A percentile compares a stretch with the other conserved stretches of the same genome.
Conservation (phyloP, 2,888 invertebrate genomes). For the Scaptomyza reducta region DNA sequence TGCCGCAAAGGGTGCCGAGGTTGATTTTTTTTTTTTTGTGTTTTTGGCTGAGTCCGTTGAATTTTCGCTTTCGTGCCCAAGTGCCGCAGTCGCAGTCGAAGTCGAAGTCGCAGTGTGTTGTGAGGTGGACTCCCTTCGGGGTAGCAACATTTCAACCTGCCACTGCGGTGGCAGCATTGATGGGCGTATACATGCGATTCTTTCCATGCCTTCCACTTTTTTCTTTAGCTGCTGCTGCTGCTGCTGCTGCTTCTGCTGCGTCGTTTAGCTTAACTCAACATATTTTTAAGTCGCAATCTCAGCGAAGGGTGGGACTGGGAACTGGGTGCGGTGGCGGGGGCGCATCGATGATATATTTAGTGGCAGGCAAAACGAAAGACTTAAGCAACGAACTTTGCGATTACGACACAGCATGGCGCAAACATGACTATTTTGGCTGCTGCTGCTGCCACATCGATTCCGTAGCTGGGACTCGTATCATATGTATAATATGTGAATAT, state of each 20-base stretch:
- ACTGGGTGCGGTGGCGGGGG: constrained; percentile 35
- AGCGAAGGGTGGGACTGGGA: background rate
- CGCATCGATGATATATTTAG: constrained; percentile 79
- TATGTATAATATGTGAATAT: constrained; percentile 20
- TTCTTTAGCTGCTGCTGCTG: constrained; percentile 24
- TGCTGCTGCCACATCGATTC: constrained; percentile 19
- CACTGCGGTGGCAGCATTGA: constrained; percentile 81
- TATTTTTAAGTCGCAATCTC: constrained; percentile 69
- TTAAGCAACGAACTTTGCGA: constrained; percentile 78
- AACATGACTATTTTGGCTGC: constrained; percentile 54
- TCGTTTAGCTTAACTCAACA: constrained; percentile 79
- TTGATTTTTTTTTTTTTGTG: background rate
- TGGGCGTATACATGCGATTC: constrained; percentile 81
- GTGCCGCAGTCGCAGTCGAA: constrained; percentile 17
- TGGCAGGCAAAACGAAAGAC: constrained; percentile 77
- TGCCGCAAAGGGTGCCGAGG: constrained; percentile 56
- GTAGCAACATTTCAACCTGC: constrained; percentile 80
- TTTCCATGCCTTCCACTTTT: constrained; percentile 72
- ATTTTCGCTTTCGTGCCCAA: constrained; percentile 81
- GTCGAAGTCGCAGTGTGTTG: background rate
- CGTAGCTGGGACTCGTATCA: constrained; percentile 26
- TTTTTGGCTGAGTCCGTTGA: constrained; percentile 6
- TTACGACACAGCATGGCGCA: constrained; percentile 80
- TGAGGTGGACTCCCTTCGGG: constrained; percentile 42
- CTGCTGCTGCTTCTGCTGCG: constrained; percentile 45